Evolutionary conservation across 2,797 vertebrate species (phyloP).

Genomic region (Danionella dracula): DNA sequence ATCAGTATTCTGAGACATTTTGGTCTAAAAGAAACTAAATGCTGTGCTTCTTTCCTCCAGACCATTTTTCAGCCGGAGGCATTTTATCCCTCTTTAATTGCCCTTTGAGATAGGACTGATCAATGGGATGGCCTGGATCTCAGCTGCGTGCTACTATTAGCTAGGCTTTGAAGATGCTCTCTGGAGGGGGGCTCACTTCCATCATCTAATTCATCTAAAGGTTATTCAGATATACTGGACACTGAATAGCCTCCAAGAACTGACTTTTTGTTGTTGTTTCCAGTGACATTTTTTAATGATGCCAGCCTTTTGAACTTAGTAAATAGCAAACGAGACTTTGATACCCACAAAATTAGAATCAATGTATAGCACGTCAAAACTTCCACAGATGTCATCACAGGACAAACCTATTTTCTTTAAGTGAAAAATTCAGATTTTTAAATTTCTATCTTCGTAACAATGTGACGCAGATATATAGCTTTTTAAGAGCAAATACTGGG

Average conservation of each 20-base stretch:
- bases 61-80: slow-evolving; percentile 40
- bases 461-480: slow-evolving; percentile 30
- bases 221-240: slow-evolving; percentile 53
- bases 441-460: background rate
- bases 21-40: slow-evolving; percentile 26
- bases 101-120: slow-evolving; percentile 54
- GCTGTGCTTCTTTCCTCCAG: slow-evolving; percentile 4
- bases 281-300: slow-evolving; percentile 22
- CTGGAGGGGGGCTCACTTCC: slow-evolving; percentile 42
- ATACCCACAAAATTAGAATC: background rate
- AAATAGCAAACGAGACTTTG: slow-evolving; percentile 38
- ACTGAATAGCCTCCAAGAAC: slow-evolving; percentile 34
- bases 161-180: slow-evolving; percentile 50
- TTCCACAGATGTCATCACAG: slow-evolving; percentile 41
- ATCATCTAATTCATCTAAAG: slow-evolving; percentile 55
- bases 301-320: slow-evolving; percentile 32
- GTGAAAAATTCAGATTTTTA: slow-evolving; percentile 30
- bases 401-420: slow-evolving; percentile 38
- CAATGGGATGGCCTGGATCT: slow-evolving; percentile 49
- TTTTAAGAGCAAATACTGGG: slow-evolving; percentile 11
- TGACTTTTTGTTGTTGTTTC: slow-evolving; percentile 10
- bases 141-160: slow-evolving; percentile 45
- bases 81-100: slow-evolving; percentile 52
- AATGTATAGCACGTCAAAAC: slow-evolving; percentile 9
- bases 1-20: slow-evolving; percentile 31